Evolutionary conservation across 2,113 vertebrate genomes (phyloP).

Genomic region (Tragelaphus buxtoni): DNA sequence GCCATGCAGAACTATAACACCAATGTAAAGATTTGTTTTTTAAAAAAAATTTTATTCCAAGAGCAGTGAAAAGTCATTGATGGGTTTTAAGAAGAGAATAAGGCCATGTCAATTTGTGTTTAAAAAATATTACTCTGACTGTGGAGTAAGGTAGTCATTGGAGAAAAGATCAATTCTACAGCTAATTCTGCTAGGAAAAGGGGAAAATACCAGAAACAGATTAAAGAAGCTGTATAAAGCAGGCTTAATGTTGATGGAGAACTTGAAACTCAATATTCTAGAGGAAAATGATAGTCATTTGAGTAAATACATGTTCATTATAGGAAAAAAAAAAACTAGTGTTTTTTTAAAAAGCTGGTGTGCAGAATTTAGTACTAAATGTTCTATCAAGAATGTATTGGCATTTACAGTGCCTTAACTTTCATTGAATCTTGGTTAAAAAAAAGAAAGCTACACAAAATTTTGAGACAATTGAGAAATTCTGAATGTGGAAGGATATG

Average conservation of each 20-base stretch:
- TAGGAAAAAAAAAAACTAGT: slow-evolving; percentile 19
- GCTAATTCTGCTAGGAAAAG: slow-evolving; percentile 31
- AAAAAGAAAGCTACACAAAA: background rate
- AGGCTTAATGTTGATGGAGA: background rate
- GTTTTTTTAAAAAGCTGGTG: slow-evolving; percentile 11
- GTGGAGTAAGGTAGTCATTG: background rate
- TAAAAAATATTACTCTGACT: slow-evolving; percentile 40
- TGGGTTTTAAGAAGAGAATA: background rate
- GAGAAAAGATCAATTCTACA: slow-evolving; percentile 54
- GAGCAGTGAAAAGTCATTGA: background rate
- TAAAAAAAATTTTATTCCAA: background rate
- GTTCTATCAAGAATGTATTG: background rate
- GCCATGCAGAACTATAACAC: background rate
- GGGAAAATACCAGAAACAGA: slow-evolving; percentile 4
- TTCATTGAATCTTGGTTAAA: background rate
- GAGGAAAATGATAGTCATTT: slow-evolving; percentile 36
- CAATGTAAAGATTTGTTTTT: background rate
- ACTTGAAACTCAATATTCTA: slow-evolving; percentile 35
- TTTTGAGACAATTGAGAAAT: background rate
- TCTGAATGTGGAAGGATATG: background rate
- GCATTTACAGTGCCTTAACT: slow-evolving; percentile 16
- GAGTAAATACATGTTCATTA: slow-evolving; percentile 17
- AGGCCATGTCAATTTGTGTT: background rate
- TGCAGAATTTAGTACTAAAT: slow-evolving; percentile 29
- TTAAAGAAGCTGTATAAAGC: slow-evolving; percentile 16